These are phyloP conservation scores for Galerucella nymphaeae DNA, from an alignment of 2,888 invertebrate genomes.

Conservation along the genomic window DNA sequence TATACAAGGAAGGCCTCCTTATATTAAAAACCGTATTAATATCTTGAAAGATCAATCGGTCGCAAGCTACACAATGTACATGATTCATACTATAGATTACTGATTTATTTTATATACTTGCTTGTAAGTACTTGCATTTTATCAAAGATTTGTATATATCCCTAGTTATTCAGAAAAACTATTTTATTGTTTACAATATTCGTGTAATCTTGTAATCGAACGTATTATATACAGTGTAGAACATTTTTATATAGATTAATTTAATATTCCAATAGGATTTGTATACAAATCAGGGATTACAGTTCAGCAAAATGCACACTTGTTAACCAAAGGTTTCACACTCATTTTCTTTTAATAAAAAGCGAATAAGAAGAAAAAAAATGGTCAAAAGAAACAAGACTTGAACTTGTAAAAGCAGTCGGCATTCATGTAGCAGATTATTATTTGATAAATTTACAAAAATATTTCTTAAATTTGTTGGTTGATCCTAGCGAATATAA, in stretches of 20 bases:
- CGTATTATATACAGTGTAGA: conserved; percentile 50
- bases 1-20: conserved; percentile 3
- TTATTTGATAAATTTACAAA: neutral
- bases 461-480: neutral
- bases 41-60: conserved; percentile 52
- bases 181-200: conserved; percentile 58
- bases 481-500: neutral
- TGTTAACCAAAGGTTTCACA: neutral
- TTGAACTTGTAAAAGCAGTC: too few relatives aligned
- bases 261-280: conserved; percentile 40
- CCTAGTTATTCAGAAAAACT: conserved; percentile 54
- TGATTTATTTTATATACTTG: conserved; percentile 67
- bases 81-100: conserved; percentile 64
- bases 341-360: too few relatives aligned
- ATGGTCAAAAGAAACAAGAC: too few relatives aligned
- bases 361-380: too few relatives aligned
- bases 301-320: neutral
- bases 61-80: conserved; percentile 66
- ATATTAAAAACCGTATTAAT: conserved; percentile 38
- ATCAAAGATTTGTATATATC: conserved; percentile 63
- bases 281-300: conserved; percentile 26
- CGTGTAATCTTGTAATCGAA: conserved; percentile 56
- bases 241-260: conserved; percentile 53
- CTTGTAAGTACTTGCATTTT: conserved; percentile 65
- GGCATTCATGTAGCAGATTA: neutral